Percentiles rank a stretch among this genome's conserved stretches.
These are phyloP conservation scores for Rhinichthys klamathensis DNA, from an alignment of 2,113 vertebrate species.

Conservation along the genomic window DNA sequence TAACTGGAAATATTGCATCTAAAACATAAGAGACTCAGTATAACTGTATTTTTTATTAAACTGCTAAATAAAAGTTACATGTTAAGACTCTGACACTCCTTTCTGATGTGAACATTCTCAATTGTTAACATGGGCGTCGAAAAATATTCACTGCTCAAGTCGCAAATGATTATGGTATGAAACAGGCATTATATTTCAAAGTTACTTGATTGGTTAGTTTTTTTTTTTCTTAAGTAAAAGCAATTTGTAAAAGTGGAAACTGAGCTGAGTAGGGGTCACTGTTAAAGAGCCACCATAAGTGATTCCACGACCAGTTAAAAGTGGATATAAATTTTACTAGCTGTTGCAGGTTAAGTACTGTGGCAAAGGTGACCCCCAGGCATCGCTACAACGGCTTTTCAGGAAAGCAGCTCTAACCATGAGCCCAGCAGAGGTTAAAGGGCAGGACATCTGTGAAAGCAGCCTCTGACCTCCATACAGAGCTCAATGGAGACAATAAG, in stretches of 20 bases:
- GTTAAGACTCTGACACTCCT: background rate
- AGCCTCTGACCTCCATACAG: conserved; percentile 52
- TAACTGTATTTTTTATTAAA: background rate
- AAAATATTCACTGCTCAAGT: background rate
- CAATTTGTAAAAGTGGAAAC: conserved; percentile 22
- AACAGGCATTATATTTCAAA: background rate
- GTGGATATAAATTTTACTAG: conserved; percentile 43
- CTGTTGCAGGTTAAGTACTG: conserved; percentile 46
- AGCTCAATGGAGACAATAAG: conserved; percentile 41
- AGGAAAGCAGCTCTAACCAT: conserved; percentile 36
- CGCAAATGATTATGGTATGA: background rate
- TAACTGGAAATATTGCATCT: background rate
- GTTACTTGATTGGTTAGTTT: background rate
- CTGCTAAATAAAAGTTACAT: background rate
- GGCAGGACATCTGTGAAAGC: conserved; percentile 58
- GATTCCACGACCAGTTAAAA: conserved; percentile 35
- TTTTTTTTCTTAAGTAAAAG: background rate
- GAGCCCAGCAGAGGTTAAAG: conserved; percentile 45
- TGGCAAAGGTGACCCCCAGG: conserved; percentile 33
- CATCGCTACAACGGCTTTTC: conserved; percentile 43
- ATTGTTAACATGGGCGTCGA: background rate
- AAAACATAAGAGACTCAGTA: background rate
- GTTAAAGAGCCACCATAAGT: conserved; percentile 20
- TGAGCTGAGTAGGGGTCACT: conserved; percentile 10
- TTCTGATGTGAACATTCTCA: background rate